These are phyloP conservation scores for Fopius arisanus DNA, from an alignment of 1,140 invertebrate genomes.

Conservation along the genomic window DNA sequence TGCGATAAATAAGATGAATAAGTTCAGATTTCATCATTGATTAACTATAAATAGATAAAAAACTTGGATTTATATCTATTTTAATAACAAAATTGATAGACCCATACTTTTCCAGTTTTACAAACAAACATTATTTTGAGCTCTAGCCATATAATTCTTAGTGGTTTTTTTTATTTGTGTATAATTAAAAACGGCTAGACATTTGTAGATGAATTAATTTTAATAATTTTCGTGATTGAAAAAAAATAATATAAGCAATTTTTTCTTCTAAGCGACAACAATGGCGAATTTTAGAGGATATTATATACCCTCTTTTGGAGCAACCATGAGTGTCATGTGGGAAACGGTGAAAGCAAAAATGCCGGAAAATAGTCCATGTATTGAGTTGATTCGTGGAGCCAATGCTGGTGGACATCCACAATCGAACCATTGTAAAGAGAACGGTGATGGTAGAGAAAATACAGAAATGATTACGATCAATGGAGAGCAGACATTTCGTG, in stretches of 20 bases:
- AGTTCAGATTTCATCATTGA: too few relatives aligned
- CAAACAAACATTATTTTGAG: too few relatives aligned
- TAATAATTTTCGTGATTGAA: neutral
- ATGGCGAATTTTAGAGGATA: slow-evolving; percentile 71
- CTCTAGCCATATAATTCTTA: too few relatives aligned
- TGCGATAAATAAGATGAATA: too few relatives aligned
- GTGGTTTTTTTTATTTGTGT: neutral
- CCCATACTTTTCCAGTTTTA: too few relatives aligned
- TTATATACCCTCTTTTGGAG: slow-evolving; percentile 74
- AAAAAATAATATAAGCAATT: neutral
- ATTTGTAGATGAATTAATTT: neutral
- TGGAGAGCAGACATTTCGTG: slow-evolving; percentile 67
- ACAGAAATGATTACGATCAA: slow-evolving; percentile 70
- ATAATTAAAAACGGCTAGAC: neutral
- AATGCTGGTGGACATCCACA: slow-evolving; percentile 49
- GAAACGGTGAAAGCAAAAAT: slow-evolving; percentile 80
- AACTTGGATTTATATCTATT: too few relatives aligned
- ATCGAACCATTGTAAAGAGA: slow-evolving; percentile 63
- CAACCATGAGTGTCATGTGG: slow-evolving; percentile 80
- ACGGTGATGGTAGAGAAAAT: slow-evolving; percentile 61
- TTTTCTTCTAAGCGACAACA: slow-evolving; percentile 22
- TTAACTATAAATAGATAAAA: too few relatives aligned
- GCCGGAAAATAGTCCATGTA: slow-evolving; percentile 72
- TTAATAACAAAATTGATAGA: too few relatives aligned
- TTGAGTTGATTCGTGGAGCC: slow-evolving; percentile 60